Conservation (phyloP, 37 sponge, comb jelly and placozoan species). For the Chondrilla cf. caribensis region DNA sequence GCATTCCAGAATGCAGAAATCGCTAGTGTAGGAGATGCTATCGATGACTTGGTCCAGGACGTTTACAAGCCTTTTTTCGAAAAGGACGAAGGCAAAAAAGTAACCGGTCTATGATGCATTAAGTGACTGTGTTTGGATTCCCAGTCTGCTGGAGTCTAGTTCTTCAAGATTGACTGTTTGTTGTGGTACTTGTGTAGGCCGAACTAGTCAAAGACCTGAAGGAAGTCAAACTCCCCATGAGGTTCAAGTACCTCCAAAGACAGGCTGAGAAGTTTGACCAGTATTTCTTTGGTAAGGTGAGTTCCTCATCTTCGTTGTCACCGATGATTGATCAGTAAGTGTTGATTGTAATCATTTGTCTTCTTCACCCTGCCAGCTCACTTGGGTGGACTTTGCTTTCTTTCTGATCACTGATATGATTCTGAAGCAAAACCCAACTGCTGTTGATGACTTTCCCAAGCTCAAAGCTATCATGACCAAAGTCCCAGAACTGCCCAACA, state of each 20-base stretch:
- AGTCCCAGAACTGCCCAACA: slow-evolving; percentile 7
- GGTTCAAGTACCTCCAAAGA: not conserved
- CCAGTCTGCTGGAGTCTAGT: too few relatives aligned
- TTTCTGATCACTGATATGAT: not conserved
- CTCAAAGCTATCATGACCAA: not conserved
- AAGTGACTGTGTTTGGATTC: not conserved
- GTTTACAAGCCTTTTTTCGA: slow-evolving; percentile 10
- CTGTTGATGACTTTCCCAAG: not conserved
- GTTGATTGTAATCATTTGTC: too few relatives aligned
- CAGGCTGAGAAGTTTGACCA: not conserved
- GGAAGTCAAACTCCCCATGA: not conserved
- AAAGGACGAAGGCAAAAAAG: slow-evolving; percentile 50
- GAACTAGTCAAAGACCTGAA: not conserved
- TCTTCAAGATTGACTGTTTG: not conserved
- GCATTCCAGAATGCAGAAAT: slow-evolving; percentile 55
- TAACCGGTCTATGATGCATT: not conserved
- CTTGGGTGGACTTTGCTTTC: slow-evolving; percentile 13
- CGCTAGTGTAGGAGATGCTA: slow-evolving; percentile 39
- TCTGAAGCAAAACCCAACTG: not conserved
- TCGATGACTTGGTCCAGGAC: slow-evolving; percentile 18
- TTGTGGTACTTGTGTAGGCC: not conserved
- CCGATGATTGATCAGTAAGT: too few relatives aligned
- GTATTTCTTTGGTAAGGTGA: not conserved
- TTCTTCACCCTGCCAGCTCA: not conserved
- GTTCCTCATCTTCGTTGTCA: too few relatives aligned